Percentiles rank a stretch among this genome's conserved stretches.
These are phyloP conservation scores for Charaxes varanes DNA, from an alignment of 1,140 invertebrate genomes.

Conservation along the genomic window DNA sequence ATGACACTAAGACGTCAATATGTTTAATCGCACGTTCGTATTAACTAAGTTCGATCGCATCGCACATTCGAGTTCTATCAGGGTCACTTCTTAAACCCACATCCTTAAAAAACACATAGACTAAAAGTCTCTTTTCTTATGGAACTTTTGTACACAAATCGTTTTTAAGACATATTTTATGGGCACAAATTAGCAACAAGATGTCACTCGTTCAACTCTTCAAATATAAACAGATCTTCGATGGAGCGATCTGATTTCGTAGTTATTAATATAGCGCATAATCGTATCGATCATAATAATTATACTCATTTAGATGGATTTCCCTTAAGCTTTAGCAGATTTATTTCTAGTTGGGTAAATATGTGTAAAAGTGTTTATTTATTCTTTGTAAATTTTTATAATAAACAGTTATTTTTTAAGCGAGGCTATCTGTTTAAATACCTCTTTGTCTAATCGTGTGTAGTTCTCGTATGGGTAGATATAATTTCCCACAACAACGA, in stretches of 20 bases:
- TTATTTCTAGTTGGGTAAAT: conserved; percentile 44
- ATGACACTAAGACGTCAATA: no score
- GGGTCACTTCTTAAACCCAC: no score
- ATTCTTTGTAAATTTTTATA: conserved; percentile 51
- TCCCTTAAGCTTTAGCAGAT: conserved; percentile 57
- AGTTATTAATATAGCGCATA: conserved; percentile 34
- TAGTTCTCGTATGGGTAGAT: conserved; percentile 7
- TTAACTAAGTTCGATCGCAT: no score
- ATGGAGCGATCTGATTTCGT: conserved; percentile 30
- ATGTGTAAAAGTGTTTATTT: conserved; percentile 45
- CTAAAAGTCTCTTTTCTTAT: no score
- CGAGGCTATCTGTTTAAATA: conserved; percentile 65
- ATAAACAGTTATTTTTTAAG: conserved; percentile 42
- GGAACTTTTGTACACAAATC: no score
- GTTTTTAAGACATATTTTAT: no score
- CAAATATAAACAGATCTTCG: conserved; percentile 4
- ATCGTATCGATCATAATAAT: conserved; percentile 60
- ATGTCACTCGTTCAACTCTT: no score
- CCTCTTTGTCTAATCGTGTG: conserved; percentile 27
- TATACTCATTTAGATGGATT: conserved; percentile 55
- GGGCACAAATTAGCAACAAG: no score
- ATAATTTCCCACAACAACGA: no score
- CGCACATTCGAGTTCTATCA: no score
- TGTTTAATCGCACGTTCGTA: no score
- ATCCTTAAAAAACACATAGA: no score